Evolutionary conservation across 2,888 invertebrate genomes (phyloP).

Genomic region (Rhagonycha lutea): DNA sequence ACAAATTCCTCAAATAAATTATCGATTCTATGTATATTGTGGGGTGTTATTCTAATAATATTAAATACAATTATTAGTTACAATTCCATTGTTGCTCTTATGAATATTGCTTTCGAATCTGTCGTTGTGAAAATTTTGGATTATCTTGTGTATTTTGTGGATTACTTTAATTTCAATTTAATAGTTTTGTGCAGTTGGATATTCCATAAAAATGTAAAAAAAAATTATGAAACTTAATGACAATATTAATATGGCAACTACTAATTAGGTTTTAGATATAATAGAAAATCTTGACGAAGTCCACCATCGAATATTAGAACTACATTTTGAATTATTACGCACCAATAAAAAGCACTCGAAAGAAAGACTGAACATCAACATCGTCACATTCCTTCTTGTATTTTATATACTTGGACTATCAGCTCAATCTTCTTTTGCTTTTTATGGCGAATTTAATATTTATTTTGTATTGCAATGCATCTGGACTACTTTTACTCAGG

Average conservation of each 20-base stretch:
- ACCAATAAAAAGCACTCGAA: neutral
- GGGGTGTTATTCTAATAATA: neutral
- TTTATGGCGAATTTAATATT: neutral
- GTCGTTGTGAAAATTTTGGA: neutral
- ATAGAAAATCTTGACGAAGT: neutral
- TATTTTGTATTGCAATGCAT: neutral
- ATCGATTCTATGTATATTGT: too few relatives aligned
- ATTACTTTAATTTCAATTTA: neutral
- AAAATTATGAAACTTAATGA: neutral
- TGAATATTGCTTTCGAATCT: accelerated
- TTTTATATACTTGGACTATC: neutral
- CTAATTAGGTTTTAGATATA: neutral
- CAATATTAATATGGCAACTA: neutral
- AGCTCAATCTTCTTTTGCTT: neutral
- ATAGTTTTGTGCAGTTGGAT: neutral
- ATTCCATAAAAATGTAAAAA: neutral
- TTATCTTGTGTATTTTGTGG: neutral
- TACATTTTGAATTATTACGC: neutral
- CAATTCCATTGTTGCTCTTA: neutral
- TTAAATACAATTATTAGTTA: neutral
- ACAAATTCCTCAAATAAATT: too few relatives aligned
- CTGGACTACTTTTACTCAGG: neutral
- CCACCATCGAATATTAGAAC: neutral
- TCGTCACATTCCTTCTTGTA: neutral
- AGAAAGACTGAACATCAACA: neutral